A percentile compares a stretch with the other conserved stretches of the same genome.
These are phyloP conservation scores for Lasaia peninsularis DNA, from an alignment of 1,140 invertebrate genomes.

Conservation along the genomic window DNA sequence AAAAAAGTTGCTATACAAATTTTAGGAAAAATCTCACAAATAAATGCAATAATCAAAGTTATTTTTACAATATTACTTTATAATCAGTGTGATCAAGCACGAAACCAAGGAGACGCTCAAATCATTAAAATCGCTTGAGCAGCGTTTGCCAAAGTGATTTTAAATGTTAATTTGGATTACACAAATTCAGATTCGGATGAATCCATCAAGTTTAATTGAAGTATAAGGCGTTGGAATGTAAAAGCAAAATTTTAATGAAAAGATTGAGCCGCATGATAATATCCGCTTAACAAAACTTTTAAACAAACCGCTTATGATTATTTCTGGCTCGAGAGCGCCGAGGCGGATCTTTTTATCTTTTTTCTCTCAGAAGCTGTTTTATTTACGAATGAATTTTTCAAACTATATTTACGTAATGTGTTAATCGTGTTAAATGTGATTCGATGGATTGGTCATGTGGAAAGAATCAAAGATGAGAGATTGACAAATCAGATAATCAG, in stretches of 20 bases:
- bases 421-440: too few species aligned
- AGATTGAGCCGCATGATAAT: constrained; percentile 8
- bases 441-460: too few species aligned
- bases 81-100: too few species aligned
- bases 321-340: neutral
- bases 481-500: too few species aligned
- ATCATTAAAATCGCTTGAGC: neutral
- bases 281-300: constrained; percentile 11
- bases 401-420: too few species aligned
- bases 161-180: constrained; percentile 1
- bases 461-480: too few species aligned
- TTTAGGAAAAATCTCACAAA: too few species aligned
- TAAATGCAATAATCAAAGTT: too few species aligned
- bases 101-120: too few species aligned
- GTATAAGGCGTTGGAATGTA: constrained; percentile 4
- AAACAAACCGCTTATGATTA: constrained; percentile 10
- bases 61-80: too few species aligned
- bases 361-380: neutral
- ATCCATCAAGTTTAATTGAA: constrained; percentile 11
- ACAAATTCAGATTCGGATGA: constrained; percentile 5
- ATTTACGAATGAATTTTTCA: too few species aligned
- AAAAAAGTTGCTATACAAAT: too few species aligned
- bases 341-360: neutral
- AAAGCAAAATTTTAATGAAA: constrained; percentile 11
- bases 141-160: constrained; percentile 2